Base-by-base conservation (phyloP, 1,140 invertebrate genomes). In the Reticulitermes speratus region DNA sequence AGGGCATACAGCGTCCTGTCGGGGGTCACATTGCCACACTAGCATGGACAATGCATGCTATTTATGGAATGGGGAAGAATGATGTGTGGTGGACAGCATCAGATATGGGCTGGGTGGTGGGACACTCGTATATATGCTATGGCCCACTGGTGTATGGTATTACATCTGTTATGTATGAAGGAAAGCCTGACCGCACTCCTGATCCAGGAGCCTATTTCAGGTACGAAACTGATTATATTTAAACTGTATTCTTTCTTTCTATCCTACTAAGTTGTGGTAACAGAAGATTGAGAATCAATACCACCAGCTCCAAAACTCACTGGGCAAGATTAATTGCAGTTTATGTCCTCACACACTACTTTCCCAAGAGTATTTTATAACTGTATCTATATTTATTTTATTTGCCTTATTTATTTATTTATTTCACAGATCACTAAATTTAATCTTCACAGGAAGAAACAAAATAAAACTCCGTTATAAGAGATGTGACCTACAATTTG, bases 81-180 rank as follows among this genome's bases (percentile, higher is more conserved):
- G 96, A 97, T 81, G 95, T 96, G 9, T 99, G 97, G 97, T 99
- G 97, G 97, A 95, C 95, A 45, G 97, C 97, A 0, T 97, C 97
- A 0, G 97, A 98, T 90, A 92, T 97, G 87, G 97, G 97, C 3
- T 99, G 97, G 98, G 97, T 98, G 0, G 97, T 98, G 6, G 97
- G 97, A 6, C 97, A 98, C 90, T 97, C 97, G 0, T 99, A 98
- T 89, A 98, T 98, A 86, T 97, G 96, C 90, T 99, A 99, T 88
- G 97, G 95, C 6, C 97, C 98, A 0, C 91, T 99, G 0, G 90
- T 97, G 0, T 94, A 95, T 87, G 95, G 97, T 2, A 92, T 95
- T 55, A 98, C 97, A 0, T 96, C 96, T 87, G 93, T 99, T 3
- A 94, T 99, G 91, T 99, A 97, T 91, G 98, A 99, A 91, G 98